A percentile compares a stretch with the other conserved stretches of the same genome.
Evolutionary conservation across 2,113 vertebrate genomes (phyloP).

Genomic region (Elachura formosa): DNA sequence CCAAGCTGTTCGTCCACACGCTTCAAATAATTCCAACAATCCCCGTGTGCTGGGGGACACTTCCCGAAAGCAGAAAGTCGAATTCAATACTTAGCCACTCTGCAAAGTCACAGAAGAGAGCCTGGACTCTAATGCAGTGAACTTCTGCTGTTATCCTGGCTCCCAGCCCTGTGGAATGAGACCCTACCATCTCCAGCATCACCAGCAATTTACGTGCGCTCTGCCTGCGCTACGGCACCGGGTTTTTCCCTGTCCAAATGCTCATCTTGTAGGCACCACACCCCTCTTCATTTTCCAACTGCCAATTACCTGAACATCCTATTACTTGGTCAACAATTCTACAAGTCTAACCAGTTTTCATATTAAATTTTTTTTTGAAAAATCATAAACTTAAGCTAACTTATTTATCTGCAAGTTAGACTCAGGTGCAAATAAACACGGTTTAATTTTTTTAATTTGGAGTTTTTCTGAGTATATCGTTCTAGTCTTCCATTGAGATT

Average conservation of each 20-base stretch:
- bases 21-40: background rate
- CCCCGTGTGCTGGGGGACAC: background rate
- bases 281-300: background rate
- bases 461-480: background rate
- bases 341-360: conserved; percentile 41
- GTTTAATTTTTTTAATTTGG: too few relatives aligned
- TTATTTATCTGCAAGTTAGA: background rate
- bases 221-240: background rate
- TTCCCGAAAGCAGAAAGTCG: conserved; percentile 10
- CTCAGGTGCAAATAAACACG: background rate
- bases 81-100: conserved; percentile 51
- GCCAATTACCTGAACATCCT: conserved; percentile 32
- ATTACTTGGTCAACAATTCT: conserved; percentile 2
- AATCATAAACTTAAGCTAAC: background rate
- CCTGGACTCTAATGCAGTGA: background rate
- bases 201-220: background rate
- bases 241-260: background rate
- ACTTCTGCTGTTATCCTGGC: background rate
- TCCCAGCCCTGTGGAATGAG: background rate
- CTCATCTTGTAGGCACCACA: background rate
- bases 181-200: background rate
- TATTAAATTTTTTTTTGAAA: background rate
- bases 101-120: conserved; percentile 14
- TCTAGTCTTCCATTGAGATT: background rate
- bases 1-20: background rate